Percentiles rank a stretch among this genome's conserved stretches.
phyloP scores from a whole-genome alignment of 2,113 vertebrate species.

The Istiophorus platypterus region DNA sequence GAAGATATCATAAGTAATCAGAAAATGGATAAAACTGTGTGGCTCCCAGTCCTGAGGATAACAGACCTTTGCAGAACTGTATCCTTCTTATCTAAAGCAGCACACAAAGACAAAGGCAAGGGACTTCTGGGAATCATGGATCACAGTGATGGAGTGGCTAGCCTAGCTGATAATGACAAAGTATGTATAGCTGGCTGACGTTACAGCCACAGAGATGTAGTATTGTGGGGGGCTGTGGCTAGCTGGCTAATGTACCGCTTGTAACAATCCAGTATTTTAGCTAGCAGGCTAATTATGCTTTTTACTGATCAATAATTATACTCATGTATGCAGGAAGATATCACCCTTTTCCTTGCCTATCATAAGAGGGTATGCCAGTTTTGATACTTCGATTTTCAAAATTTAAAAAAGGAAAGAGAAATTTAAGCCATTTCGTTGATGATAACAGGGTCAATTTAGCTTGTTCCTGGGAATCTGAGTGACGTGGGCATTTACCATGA shows the following conservation, averaged over 20 bases:
- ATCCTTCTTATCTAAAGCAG: slow-evolving; percentile 11
- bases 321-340: neutral
- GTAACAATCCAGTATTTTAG: slow-evolving; percentile 10
- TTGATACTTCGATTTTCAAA: no score
- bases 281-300: slow-evolving; percentile 9
- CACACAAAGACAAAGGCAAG: slow-evolving; percentile 35
- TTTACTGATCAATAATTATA: neutral
- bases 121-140: slow-evolving; percentile 21
- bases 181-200: slow-evolving; percentile 12
- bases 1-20: neutral
- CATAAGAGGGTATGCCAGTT: no score
- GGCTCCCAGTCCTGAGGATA: neutral
- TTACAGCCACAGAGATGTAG: slow-evolving; percentile 26
- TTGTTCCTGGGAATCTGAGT: no score
- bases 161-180: slow-evolving; percentile 45
- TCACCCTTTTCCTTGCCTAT: neutral
- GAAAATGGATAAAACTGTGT: neutral
- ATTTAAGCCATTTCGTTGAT: neutral
- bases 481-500: no score
- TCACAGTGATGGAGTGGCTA: slow-evolving; percentile 53
- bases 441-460: no score
- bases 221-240: neutral
- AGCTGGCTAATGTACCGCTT: neutral
- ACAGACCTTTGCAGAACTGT: neutral
- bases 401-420: no score